Base-by-base conservation (phyloP, 2,888 invertebrate genomes). In the Liposcelis brunnea region DNA sequence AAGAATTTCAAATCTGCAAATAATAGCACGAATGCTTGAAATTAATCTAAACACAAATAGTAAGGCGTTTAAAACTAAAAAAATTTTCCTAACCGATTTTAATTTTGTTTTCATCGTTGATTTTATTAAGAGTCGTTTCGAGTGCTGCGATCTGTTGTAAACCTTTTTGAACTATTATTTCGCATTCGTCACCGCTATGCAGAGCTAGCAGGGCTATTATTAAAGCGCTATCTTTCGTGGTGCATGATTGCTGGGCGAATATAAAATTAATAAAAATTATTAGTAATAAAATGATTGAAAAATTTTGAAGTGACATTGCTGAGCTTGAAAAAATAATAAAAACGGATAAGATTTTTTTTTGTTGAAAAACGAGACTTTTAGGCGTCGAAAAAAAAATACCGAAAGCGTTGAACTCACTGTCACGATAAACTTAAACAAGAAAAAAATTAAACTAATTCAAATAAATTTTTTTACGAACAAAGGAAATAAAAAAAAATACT, bases 61-160 rank as follows among this genome's bases (percentile, higher is more conserved):
- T 26, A 26, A 26, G 26, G 26, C 26, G 26, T 26, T 8, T 4
- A 26, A 26, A 26, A 8, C 4, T 31, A 18, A 44, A 6, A 8
- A 43, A 8, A 31, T 48, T n/a, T n/a, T n/a, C n/a, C 53, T 38
- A 48, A 62, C 63, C 60, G 40, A 64, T 55, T 46, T 62, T 56
- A n/a, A 56, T 54, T 35, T 56, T 58, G 37, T 53, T 54, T 1
- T 47, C 44, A 19, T 47, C 19, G 43, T 54, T 53, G 26, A 54
- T 49, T 31, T 47, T 45, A 10, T 48, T 44, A 5, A 52, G 48
- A 15, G 50, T 50, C 32, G 51, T 43, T 32, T 51, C 50, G 14
- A 54, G 47, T 2, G 52, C 52, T 10, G 54, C 54, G 21, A 49
- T 44, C 43, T 54, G 52, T 33, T 55, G 55, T 32, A 53, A 43